These are phyloP conservation scores for Rhinoderma darwinii DNA, from an alignment of 2,113 vertebrate genomes.

Conservation along the genomic window DNA sequence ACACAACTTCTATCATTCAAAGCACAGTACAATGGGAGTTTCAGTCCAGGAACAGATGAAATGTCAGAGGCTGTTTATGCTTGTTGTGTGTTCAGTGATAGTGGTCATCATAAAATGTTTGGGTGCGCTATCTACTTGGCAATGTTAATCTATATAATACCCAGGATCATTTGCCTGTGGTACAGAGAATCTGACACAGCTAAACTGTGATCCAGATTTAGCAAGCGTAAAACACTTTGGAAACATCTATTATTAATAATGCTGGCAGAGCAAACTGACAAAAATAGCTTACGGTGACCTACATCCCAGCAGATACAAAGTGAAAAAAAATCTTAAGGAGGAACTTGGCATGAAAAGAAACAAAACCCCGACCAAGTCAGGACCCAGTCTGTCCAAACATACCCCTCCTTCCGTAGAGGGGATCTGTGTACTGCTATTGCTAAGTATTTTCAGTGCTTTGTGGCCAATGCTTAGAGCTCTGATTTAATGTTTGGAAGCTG, in stretches of 20 bases:
- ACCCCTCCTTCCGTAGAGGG: constrained; percentile 4
- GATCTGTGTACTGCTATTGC: constrained; percentile 9
- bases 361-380: constrained; percentile 43
- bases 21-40: not conserved
- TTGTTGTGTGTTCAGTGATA: constrained; percentile 24
- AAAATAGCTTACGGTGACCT: constrained; percentile 80
- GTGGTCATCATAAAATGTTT: constrained; percentile 29
- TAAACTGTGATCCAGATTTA: constrained; percentile 62
- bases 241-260: constrained; percentile 79
- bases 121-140: constrained; percentile 39
- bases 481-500: constrained; percentile 56
- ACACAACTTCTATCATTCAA: not conserved
- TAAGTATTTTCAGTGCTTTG: constrained; percentile 42
- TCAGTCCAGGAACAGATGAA: not conserved
- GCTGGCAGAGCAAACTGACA: constrained; percentile 71
- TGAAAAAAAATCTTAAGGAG: constrained; percentile 40
- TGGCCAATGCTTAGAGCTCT: constrained; percentile 39
- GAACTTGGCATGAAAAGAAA: constrained; percentile 45
- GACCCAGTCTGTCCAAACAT: not conserved
- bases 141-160: constrained; percentile 42
- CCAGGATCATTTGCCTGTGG: constrained; percentile 45
- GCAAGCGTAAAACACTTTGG: constrained; percentile 69
- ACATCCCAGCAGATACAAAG: constrained; percentile 67
- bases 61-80: not conserved
- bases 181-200: constrained; percentile 55